Conservation (phyloP, 2,797 vertebrate genomes). For the Enteromius mattozi region DNA sequence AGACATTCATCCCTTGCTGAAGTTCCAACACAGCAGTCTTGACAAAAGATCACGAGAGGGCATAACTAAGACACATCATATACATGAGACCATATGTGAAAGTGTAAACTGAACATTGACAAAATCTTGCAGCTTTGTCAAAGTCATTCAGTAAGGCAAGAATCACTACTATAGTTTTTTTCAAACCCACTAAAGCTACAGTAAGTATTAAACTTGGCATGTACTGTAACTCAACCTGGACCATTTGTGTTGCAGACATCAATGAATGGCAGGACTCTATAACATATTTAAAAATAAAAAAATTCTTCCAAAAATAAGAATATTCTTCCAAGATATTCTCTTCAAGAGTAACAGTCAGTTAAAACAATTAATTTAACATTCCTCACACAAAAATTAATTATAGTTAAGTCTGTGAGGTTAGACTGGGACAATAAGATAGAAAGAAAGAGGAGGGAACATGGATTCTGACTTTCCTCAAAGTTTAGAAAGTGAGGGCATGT, state of each 20-base stretch:
- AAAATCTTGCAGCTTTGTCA: not conserved
- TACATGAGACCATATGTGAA: constrained; percentile 22
- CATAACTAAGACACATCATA: constrained; percentile 22
- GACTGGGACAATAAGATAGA: not conserved
- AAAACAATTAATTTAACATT: constrained; percentile 29
- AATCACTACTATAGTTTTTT: not conserved
- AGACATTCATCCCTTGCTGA: constrained; percentile 45
- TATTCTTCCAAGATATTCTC: constrained; percentile 33
- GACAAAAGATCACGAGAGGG: constrained; percentile 39
- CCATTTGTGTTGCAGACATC: not conserved
- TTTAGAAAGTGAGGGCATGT: constrained; percentile 56
- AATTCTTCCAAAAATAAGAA: no score
- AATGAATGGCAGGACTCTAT: not conserved
- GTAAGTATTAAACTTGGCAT: not conserved
- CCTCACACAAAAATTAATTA: constrained; percentile 9
- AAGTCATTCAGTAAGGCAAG: not conserved
- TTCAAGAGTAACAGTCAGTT: constrained; percentile 31
- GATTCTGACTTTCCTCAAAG: constrained; percentile 60
- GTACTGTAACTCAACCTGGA: not conserved
- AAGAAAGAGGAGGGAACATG: not conserved
- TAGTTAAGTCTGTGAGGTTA: constrained; percentile 39
- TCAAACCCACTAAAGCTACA: not conserved
- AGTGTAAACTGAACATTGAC: constrained; percentile 17
- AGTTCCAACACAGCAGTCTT: constrained; percentile 33
- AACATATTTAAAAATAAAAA: not conserved